Base-by-base conservation (phyloP, 2,797 vertebrate genomes). In the Danio jaintianensis region DNA sequence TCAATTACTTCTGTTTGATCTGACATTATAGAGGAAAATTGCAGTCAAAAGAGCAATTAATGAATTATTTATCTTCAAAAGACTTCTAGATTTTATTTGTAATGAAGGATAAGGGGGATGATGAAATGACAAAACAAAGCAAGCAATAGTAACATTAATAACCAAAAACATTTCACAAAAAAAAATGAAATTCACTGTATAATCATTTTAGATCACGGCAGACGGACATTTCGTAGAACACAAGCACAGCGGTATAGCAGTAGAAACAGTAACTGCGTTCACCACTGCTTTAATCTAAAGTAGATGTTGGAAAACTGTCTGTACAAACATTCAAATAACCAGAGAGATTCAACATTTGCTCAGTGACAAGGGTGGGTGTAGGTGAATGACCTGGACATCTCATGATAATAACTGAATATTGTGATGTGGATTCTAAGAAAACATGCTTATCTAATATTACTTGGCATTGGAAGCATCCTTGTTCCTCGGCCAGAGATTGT, bases 181-280 rank as follows among this genome's bases (percentile, higher is more conserved):
- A 29, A n/a, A n/a, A n/a, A n/a, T n/a, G 5, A 22, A 29, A 67
- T 15, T 5, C 4, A 16, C 13, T 50, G 59, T 62, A 9, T 9
- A 36, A 20, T 68, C 45, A 50, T 50, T 67, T 68, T 50, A 63
- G 45, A 75, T 47, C 52, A 68, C 45, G 52, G n/a, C n/a, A 40
- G 43, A 81, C 69, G 63, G 77, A 67, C 55, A 84, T 77, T 73
- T 86, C 47, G 82, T 83, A 85, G 62, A 29, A 45, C 29, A 68
- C 12, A 40, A 42, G 12, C 70, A 11, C 50, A 50, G 38, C 52
- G 9, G 53, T 53, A 71, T 67, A 5, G 29, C 29, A 29, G 29
- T 29, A 1, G 29, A 42, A 55, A 45, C 5, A 52, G 10, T 16
- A 11, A 10, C 13, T 48, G 42, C 43, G 29, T 55, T 59, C 13